Evolutionary conservation across 2,888 invertebrate species (phyloP), one percentile per base, ranked within the genome.

Genomic region (Trichacis sp.): DNA sequence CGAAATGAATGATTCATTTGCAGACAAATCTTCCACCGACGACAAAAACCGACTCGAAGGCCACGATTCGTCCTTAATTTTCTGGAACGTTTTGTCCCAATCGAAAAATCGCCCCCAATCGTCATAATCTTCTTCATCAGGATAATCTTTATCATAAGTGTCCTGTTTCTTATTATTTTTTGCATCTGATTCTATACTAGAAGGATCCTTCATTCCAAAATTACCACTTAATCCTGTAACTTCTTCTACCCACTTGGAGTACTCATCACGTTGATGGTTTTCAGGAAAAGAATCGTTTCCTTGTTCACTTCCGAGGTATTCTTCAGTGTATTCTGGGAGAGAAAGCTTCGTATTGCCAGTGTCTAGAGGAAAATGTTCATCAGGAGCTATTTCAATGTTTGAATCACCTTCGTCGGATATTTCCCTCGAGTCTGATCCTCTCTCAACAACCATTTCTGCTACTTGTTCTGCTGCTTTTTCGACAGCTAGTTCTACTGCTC

Each of bases 71-170:
- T 51, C 24, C 24, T 24, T 24, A 8, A 8, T 24, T 3, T 24
- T n/a, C 2, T 9, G 11, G 9, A 33, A 33, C 11, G 33, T 33
- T n/a, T 33, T 33, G 11, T 69, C 57, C 69, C 67, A 69, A n/a
- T 64, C 49, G 0, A 66, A 67, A 29, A 64, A 64, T 8, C 53
- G 58, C 29, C 58, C 57, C 64, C 64, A 67, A 0, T 36, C 57
- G 12, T 62, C 77, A 86, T 87, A 86, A 86, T 88, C 77, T 86
- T 87, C 33, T 6, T 11, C 33, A 6, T 33, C 33, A 2, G 33
- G 2, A 3, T 11, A 6, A 9, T 11, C 33, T 2, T 33, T n/a
- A 3, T 33, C 24, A 24, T 24, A 3, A 8, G 8, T 5, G 8
- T 5, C 8, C 8, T 24, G 3, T 3, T 5, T 8, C 24, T 24